These are phyloP conservation scores for Chloropsis hardwickii DNA, from an alignment of 2,113 vertebrate genomes.

Conservation along the genomic window DNA sequence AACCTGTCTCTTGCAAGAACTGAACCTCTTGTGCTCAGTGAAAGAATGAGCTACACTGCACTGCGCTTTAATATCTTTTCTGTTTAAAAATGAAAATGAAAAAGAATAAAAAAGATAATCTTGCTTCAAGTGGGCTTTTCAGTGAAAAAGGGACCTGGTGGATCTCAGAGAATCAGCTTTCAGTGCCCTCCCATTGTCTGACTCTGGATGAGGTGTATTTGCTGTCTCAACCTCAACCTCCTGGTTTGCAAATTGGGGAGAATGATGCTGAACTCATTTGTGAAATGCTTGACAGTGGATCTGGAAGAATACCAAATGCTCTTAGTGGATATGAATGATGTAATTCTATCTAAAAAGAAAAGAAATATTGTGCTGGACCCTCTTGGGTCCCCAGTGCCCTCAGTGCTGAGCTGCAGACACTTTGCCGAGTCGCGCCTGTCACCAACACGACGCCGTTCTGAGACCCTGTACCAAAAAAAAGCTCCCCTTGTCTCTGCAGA, in stretches of 20 bases:
- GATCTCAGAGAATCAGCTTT: not conserved
- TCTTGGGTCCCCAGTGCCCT: not conserved
- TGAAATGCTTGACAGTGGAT: not conserved
- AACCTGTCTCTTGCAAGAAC: not conserved
- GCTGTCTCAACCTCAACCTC: not conserved
- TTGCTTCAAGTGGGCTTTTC: not conserved
- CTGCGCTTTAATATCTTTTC: not conserved
- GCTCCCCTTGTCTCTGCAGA: not conserved
- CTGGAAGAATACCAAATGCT: not conserved
- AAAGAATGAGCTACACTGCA: not conserved
- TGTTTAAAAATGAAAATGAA: not conserved
- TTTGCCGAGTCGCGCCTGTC: not conserved
- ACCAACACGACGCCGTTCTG: rapidly evolving
- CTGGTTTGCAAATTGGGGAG: not conserved
- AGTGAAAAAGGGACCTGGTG: not conserved
- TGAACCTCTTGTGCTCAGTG: not conserved
- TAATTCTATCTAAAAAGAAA: not conserved
- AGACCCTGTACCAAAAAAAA: not conserved
- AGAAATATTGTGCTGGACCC: not conserved
- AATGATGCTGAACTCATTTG: not conserved
- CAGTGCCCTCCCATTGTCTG: not conserved
- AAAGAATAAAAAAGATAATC: not conserved
- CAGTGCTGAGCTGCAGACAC: not conserved
- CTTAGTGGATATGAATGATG: not conserved
- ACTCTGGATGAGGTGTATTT: not conserved